Percentiles rank a stretch among this genome's conserved stretches.
These are phyloP conservation scores for Tragelaphus buxtoni DNA, from an alignment of 2,113 vertebrate genomes.

Conservation along the genomic window DNA sequence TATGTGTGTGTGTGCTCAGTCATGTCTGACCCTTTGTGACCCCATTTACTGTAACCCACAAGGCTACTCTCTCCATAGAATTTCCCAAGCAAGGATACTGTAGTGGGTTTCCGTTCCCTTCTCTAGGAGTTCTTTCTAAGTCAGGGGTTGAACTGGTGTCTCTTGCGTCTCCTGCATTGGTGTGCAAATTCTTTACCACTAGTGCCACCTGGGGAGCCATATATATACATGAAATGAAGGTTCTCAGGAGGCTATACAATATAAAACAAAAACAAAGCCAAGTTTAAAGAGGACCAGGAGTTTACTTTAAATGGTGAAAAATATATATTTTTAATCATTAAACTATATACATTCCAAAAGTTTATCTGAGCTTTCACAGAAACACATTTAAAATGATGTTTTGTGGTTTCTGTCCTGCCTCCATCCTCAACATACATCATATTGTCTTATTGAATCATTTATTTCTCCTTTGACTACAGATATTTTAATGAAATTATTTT, in stretches of 20 bases:
- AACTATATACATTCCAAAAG: not conserved
- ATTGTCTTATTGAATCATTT: not conserved
- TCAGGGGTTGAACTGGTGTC: not conserved
- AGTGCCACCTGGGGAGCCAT: not conserved
- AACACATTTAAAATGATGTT: not conserved
- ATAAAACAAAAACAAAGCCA: not conserved
- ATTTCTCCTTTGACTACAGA: not conserved
- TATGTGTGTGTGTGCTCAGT: not conserved
- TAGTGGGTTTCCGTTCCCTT: not conserved
- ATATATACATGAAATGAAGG: not conserved
- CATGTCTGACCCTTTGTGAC: not conserved
- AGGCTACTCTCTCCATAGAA: not conserved
- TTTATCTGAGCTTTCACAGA: not conserved
- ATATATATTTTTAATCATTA: not conserved
- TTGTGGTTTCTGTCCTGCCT: not conserved
- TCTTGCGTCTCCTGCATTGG: not conserved
- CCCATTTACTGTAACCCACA: not conserved
- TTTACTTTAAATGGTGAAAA: not conserved
- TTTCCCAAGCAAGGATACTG: not conserved
- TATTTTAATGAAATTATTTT: not conserved
- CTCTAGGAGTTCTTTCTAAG: not conserved
- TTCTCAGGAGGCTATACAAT: not conserved
- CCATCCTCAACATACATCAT: not conserved
- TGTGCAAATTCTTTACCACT: not conserved
- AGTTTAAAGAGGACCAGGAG: not conserved